Evolutionary conservation across 2,113 vertebrate genomes (phyloP).

Genomic region (Lanius ludovicianus): DNA sequence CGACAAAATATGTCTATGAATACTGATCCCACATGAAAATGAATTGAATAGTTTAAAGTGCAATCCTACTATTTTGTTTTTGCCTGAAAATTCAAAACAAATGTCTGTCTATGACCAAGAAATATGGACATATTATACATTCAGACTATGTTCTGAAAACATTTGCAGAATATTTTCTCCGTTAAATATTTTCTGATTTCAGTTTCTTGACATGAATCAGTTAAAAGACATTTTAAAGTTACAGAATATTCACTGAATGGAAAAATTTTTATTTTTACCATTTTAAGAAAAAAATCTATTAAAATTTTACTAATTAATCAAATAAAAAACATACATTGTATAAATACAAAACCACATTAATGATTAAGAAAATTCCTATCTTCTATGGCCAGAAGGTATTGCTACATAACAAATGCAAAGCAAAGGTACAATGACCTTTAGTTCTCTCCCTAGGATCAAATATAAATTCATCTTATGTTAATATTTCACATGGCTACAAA

Average conservation of each 20-base stretch:
- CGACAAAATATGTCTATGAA: background rate
- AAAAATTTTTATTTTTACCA: background rate
- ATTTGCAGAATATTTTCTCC: background rate
- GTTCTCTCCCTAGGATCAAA: background rate
- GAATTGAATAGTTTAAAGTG: background rate
- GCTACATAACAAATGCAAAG: background rate
- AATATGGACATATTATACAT: background rate
- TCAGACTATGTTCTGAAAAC: background rate
- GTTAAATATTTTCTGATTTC: background rate
- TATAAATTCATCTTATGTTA: background rate
- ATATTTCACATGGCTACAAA: background rate
- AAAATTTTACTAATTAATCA: background rate
- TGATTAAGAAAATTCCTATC: background rate
- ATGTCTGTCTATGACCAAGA: background rate
- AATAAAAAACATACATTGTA: background rate
- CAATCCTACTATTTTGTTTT: background rate
- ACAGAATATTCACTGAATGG: background rate
- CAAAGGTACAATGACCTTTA: conserved; percentile 12
- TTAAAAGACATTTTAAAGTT: background rate
- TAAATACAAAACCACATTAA: background rate
- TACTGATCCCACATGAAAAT: background rate
- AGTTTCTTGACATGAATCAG: background rate
- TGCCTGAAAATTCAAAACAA: background rate
- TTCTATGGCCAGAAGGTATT: background rate
- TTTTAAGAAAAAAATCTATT: background rate